Conservation (phyloP, 2,888 invertebrate species). For the Ganaspis brasiliensis region DNA sequence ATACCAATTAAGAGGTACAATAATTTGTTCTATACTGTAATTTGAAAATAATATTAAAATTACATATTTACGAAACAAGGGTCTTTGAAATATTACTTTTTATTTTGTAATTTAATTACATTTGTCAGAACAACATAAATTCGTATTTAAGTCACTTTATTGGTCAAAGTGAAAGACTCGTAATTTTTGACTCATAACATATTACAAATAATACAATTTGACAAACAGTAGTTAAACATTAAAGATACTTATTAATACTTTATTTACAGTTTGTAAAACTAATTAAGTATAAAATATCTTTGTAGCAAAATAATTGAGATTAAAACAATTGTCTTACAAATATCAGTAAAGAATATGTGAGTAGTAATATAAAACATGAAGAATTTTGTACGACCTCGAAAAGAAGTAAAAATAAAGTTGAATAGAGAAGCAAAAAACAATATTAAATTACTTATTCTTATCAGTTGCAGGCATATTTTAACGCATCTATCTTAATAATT, state of each 20-base stretch:
- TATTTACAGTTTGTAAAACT: neutral
- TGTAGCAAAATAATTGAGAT: too few relatives aligned
- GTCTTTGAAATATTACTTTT: neutral
- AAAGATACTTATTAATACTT: neutral
- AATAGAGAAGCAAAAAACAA: too few relatives aligned
- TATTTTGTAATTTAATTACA: neutral
- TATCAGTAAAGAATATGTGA: too few relatives aligned
- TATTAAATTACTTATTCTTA: too few relatives aligned
- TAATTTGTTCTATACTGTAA: neutral
- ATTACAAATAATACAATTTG: neutral
- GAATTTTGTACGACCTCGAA: too few relatives aligned
- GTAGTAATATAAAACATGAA: too few relatives aligned
- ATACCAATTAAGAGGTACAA: neutral
- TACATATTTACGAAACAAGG: neutral
- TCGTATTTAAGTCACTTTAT: conserved; percentile 30
- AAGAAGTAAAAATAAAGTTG: too few relatives aligned
- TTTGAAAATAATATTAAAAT: neutral
- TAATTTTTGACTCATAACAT: neutral
- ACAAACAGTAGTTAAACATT: neutral
- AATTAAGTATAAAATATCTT: neutral
- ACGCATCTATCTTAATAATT: too few relatives aligned
- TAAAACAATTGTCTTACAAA: too few relatives aligned
- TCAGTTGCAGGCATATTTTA: too few relatives aligned
- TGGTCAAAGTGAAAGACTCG: neutral
- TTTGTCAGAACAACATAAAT: neutral